Percentiles rank a stretch among this genome's conserved stretches.
Conservation (phyloP, 2,888 invertebrate genomes). For the Ormyrus labotus region DNA sequence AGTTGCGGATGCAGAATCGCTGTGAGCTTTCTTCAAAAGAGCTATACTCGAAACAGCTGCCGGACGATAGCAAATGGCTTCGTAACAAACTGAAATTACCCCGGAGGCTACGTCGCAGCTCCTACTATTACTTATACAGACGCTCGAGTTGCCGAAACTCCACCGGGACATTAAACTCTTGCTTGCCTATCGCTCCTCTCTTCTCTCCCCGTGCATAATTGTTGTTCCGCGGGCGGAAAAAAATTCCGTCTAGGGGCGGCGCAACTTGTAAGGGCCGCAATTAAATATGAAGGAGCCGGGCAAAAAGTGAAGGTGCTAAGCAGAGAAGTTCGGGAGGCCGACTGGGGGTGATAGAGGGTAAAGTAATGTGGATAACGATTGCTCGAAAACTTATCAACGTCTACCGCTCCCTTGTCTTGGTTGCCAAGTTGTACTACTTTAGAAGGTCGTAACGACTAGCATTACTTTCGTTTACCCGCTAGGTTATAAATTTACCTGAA, state of each 20-base stretch:
- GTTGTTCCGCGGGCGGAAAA: constrained; percentile 4
- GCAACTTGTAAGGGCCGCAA: constrained; percentile 24
- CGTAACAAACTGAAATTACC: constrained; percentile 27
- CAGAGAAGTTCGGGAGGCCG: neutral
- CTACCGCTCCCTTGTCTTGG: neutral
- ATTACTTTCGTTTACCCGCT: neutral
- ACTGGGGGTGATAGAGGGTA: neutral
- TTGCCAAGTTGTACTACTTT: neutral
- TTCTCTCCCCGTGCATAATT: too few relatives aligned
- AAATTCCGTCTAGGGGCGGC: neutral
- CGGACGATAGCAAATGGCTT: neutral
- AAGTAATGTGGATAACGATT: constrained; percentile 11
- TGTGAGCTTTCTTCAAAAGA: neutral
- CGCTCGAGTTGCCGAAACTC: constrained; percentile 12
- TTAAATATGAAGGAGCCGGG: neutral
- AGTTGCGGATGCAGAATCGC: neutral
- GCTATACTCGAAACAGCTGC: neutral
- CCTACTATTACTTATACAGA: constrained; percentile 5
- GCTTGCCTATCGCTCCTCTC: too few relatives aligned
- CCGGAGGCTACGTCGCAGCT: neutral
- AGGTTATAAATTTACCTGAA: too few relatives aligned
- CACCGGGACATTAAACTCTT: neutral
- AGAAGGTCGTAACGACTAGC: neutral
- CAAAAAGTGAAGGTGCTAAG: neutral
- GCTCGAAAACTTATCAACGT: constrained; percentile 7